Evolutionary conservation across 2,888 invertebrate genomes (phyloP).

Genomic region (Serrognathus titanus): DNA sequence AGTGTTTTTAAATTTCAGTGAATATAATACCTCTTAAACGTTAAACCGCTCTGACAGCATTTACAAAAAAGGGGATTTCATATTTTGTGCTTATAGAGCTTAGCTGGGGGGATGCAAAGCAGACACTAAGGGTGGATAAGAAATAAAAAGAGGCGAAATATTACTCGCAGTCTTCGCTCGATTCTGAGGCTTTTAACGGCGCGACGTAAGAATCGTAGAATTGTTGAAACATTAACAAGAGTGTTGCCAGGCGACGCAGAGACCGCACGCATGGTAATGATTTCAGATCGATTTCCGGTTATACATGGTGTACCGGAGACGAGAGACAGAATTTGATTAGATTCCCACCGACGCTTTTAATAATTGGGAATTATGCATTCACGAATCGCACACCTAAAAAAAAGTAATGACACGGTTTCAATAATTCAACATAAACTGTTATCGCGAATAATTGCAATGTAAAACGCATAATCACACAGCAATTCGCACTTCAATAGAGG

Average conservation of each 20-base stretch:
- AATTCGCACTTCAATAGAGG: constrained; percentile 20
- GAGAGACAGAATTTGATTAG: no score
- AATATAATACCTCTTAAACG: constrained; percentile 26
- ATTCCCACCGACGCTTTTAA: no score
- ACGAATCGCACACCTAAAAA: background rate
- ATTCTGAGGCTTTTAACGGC: constrained; percentile 23
- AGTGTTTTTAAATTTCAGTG: constrained; percentile 14
- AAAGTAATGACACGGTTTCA: constrained; percentile 7
- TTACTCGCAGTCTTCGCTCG: constrained; percentile 11
- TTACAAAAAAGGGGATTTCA: constrained; percentile 33
- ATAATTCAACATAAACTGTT: background rate
- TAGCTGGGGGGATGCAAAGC: constrained; percentile 32
- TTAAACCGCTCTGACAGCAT: constrained; percentile 23
- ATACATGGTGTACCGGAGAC: constrained; percentile 2
- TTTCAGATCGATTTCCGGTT: constrained; percentile 25
- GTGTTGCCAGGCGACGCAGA: constrained; percentile 24
- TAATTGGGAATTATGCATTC: no score
- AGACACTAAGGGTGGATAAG: constrained; percentile 26
- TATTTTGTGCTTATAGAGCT: constrained; percentile 31
- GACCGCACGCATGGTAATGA: constrained; percentile 27
- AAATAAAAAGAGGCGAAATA: constrained; percentile 16
- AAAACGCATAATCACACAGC: constrained; percentile 20
- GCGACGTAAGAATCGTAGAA: constrained; percentile 11
- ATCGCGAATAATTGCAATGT: background rate
- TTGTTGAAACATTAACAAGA: constrained; percentile 28